phyloP scores from a whole-genome alignment of 2,113 vertebrate genomes.

The Leptobrachium leishanense region DNA sequence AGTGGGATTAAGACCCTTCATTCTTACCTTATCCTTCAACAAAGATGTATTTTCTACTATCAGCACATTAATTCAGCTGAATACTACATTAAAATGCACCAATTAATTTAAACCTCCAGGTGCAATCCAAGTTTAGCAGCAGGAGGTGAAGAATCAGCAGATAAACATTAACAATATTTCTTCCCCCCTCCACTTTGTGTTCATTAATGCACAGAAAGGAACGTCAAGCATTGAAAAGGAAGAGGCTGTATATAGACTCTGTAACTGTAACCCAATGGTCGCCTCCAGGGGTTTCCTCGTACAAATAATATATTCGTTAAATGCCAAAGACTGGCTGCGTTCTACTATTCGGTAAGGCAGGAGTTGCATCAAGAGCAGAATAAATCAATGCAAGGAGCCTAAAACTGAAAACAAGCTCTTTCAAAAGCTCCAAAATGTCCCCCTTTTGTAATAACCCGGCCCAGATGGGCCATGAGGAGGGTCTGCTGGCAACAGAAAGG shows the following conservation, averaged over 20 bases:
- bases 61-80: not conserved
- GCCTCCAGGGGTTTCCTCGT: not conserved
- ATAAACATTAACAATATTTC: slow-evolving; percentile 8
- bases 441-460: too few species aligned
- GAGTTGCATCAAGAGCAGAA: too few species aligned
- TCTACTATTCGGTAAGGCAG: too few species aligned
- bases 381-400: too few species aligned
- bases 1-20: too few species aligned
- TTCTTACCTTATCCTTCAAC: too few species aligned
- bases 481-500: too few species aligned
- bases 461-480: too few species aligned
- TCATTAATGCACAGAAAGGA: slow-evolving; percentile 3
- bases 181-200: not conserved
- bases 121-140: slow-evolving; percentile 8
- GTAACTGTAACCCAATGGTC: not conserved
- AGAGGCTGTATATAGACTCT: not conserved
- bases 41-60: too few species aligned
- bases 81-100: not conserved
- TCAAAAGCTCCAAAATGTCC: too few species aligned
- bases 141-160: slow-evolving; percentile 8
- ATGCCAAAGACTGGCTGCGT: not conserved
- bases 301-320: not conserved
- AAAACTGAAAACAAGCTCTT: too few species aligned
- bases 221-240: not conserved
- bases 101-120: slow-evolving; percentile 31